These are phyloP conservation scores for Platysternon megacephalum DNA, from an alignment of 2,113 vertebrate species.

Conservation along the genomic window DNA sequence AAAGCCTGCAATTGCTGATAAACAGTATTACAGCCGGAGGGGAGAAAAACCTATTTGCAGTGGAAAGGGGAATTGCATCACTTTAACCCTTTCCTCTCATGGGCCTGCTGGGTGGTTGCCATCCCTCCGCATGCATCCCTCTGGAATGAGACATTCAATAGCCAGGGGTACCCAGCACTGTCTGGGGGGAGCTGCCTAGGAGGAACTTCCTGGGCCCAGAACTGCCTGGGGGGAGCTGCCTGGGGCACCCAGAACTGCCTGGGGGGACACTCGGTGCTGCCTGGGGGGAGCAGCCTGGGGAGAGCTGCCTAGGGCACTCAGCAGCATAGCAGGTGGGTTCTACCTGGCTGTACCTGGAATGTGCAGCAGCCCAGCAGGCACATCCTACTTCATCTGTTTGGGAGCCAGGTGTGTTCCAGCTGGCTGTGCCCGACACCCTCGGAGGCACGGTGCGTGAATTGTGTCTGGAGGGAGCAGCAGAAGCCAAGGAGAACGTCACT, in stretches of 20 bases:
- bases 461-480: neutral
- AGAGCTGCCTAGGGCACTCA: no score
- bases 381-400: rapidly evolving
- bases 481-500: rapidly evolving
- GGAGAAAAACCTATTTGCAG: neutral
- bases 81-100: constrained; percentile 37
- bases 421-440: neutral
- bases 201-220: no score
- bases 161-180: rapidly evolving
- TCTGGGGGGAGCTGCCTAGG: neutral
- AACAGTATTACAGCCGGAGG: constrained; percentile 49
- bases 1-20: constrained; percentile 73
- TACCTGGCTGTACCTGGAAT: neutral
- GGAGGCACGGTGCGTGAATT: rapidly evolving
- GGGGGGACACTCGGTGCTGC: no score
- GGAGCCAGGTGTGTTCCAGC: neutral
- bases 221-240: neutral
- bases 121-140: rapidly evolving
- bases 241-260: neutral
- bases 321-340: no score
- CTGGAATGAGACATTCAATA: neutral
- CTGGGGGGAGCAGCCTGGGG: neutral
- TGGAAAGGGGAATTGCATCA: rapidly evolving
- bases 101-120: rapidly evolving
- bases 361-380: neutral